Percentiles rank a stretch among this genome's conserved stretches.
Evolutionary conservation across 2,888 invertebrate species (phyloP).

Genomic region (Belgica antarctica): DNA sequence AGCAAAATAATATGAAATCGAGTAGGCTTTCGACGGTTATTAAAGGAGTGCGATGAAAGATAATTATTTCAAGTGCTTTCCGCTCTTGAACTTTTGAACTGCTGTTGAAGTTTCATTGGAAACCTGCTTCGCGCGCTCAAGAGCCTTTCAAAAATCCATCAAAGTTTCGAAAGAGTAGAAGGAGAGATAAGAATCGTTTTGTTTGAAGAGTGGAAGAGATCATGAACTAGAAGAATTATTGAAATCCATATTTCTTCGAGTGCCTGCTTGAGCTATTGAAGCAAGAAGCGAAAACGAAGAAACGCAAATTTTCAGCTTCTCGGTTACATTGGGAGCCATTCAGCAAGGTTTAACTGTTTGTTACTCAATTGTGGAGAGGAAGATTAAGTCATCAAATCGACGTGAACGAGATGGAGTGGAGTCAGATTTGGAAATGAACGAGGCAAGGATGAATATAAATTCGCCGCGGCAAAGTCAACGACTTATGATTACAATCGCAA

Average conservation of each 20-base stretch:
- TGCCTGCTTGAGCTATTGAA: not conserved
- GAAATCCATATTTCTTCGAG: constrained; percentile 25
- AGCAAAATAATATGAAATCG: not conserved
- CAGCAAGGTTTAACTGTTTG: too few species aligned
- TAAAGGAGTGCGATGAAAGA: constrained; percentile 3
- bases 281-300: not conserved
- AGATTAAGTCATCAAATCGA: constrained; percentile 4
- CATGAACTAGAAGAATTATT: constrained; percentile 25
- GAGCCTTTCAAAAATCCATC: constrained; percentile 19
- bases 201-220: constrained; percentile 10
- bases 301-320: not conserved
- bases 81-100: constrained; percentile 28
- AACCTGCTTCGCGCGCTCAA: not conserved
- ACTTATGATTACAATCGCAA: too few species aligned
- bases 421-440: too few species aligned
- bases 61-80: constrained; percentile 25
- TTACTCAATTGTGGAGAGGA: not conserved
- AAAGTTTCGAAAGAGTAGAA: not conserved
- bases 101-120: not conserved
- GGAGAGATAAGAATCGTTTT: constrained; percentile 23
- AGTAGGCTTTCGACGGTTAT: constrained; percentile 15
- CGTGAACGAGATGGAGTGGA: not conserved
- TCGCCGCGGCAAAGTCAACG: too few species aligned
- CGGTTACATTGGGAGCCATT: too few species aligned
- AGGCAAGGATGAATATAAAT: too few species aligned